Evolutionary conservation across 1,140 invertebrate genomes (phyloP).

Genomic region (Kradibia gibbosae): DNA sequence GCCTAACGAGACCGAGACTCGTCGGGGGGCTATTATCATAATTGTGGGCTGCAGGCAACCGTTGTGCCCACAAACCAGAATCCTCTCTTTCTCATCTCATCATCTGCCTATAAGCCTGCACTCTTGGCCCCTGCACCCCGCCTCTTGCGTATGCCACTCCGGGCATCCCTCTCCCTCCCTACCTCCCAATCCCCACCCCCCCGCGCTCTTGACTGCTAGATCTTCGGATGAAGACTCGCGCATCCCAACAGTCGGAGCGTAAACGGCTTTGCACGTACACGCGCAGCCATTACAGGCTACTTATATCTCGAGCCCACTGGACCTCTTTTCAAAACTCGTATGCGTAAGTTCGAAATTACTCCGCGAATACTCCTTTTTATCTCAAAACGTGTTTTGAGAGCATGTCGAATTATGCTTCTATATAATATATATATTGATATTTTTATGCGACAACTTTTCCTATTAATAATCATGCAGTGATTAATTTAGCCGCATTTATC

Average conservation of each 20-base stretch:
- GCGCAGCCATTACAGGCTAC: neutral
- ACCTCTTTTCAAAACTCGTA: neutral
- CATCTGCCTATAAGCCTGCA: constrained; percentile 57
- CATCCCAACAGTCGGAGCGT: neutral
- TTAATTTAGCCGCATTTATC: neutral
- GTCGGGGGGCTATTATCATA: constrained; percentile 70
- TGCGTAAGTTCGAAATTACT: neutral
- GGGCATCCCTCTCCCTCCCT: neutral
- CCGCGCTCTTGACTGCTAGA: neutral
- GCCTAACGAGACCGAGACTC: constrained; percentile 68
- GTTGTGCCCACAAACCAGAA: constrained; percentile 73
- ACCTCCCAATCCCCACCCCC: neutral
- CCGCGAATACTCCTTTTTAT: neutral
- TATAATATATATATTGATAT: neutral
- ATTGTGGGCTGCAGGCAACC: constrained; percentile 72
- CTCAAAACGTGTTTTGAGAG: neutral
- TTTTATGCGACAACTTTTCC: neutral
- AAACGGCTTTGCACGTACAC: neutral
- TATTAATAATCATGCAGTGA: neutral
- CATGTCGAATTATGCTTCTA: neutral
- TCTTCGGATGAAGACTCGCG: neutral
- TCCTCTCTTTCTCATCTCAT: constrained; percentile 67
- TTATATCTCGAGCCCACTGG: neutral
- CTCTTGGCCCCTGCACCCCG: neutral
- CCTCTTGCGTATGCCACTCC: too few species aligned